Conservation (phyloP, 92 coral and sea anemone species). For the Actinostola sp. region DNA sequence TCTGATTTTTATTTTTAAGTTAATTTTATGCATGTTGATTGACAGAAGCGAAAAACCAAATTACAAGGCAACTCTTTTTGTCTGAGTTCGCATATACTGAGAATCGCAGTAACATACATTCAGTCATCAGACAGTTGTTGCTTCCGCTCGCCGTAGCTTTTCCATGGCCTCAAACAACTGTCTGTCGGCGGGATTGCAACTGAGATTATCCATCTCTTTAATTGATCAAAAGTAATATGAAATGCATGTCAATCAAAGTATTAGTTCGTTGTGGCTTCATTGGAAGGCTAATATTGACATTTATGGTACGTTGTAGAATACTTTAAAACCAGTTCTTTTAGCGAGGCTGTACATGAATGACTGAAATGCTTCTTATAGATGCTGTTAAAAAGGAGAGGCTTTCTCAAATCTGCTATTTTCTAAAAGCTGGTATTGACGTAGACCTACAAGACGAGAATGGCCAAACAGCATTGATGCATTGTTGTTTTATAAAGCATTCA, state of each 20-base stretch:
- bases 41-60: too few relatives aligned
- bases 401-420: conserved; percentile 55
- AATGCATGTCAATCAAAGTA: conserved; percentile 17
- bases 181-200: too few relatives aligned
- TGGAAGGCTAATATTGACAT: conserved; percentile 12
- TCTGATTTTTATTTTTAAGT: too few relatives aligned
- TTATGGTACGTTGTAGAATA: background rate
- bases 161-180: too few relatives aligned
- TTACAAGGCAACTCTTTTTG: too few relatives aligned
- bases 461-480: conserved; percentile 67
- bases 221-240: too few relatives aligned
- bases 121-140: too few relatives aligned
- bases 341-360: background rate
- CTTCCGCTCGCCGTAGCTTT: too few relatives aligned
- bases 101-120: too few relatives aligned
- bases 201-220: too few relatives aligned
- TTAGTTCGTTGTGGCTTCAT: background rate
- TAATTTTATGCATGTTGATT: too few relatives aligned
- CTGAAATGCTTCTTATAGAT: conserved; percentile 59
- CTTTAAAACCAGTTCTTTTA: background rate
- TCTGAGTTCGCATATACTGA: too few relatives aligned
- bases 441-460: conserved; percentile 62
- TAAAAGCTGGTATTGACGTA: conserved; percentile 68
- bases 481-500: conserved; percentile 56
- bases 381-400: conserved; percentile 56